phyloP scores from a whole-genome alignment of 2,113 vertebrate species.

The Pelusios castaneus region DNA sequence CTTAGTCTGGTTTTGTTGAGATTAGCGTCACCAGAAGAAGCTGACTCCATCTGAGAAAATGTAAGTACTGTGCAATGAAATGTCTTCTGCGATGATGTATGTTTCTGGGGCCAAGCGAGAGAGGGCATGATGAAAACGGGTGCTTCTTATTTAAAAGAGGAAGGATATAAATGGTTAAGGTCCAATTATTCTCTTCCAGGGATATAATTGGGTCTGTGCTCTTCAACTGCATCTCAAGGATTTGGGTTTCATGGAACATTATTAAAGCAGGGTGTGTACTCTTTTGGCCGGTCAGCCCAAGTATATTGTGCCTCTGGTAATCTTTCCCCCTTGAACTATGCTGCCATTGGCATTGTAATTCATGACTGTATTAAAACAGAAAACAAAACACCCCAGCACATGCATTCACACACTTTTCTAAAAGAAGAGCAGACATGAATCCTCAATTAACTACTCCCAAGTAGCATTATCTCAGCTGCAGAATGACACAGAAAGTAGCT shows the following conservation, averaged over 20 bases:
- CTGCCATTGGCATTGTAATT: background rate
- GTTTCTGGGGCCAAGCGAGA: background rate
- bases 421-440: background rate
- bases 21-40: background rate
- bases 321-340: accelerated
- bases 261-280: background rate
- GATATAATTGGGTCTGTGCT: too few species aligned
- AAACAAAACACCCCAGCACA: background rate
- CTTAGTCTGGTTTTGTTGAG: background rate
- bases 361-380: background rate
- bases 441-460: background rate
- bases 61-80: background rate
- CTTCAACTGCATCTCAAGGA: background rate
- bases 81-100: background rate
- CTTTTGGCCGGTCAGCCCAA: background rate
- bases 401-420: background rate
- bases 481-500: background rate
- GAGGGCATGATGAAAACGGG: background rate
- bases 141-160: background rate
- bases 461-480: background rate
- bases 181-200: too few species aligned
- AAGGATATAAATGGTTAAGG: background rate
- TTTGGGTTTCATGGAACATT: background rate
- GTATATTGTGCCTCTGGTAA: background rate
- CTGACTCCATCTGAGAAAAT: background rate